Percentiles rank a stretch among this genome's conserved stretches.
phyloP scores from a whole-genome alignment of 2,113 vertebrate species.

The Parotia lawesii region DNA sequence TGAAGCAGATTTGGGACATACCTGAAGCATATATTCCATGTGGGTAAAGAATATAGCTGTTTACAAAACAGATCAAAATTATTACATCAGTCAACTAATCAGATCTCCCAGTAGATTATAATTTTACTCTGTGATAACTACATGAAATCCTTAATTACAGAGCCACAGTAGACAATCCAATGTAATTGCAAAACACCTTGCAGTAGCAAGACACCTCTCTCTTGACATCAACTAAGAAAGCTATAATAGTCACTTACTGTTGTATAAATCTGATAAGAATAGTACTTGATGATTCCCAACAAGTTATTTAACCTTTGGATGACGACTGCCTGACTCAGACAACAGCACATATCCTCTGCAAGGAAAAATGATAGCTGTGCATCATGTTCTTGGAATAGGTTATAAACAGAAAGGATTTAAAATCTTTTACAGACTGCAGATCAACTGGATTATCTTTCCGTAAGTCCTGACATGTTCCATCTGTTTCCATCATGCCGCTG shows the following conservation, averaged over 20 bases:
- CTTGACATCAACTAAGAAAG: neutral
- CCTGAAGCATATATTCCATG: neutral
- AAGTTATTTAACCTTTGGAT: neutral
- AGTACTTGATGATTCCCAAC: neutral
- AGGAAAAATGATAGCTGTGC: neutral
- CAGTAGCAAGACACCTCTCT: neutral
- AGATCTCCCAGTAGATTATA: neutral
- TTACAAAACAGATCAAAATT: neutral
- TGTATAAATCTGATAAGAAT: neutral
- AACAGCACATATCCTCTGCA: neutral
- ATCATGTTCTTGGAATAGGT: neutral
- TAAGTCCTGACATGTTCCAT: neutral
- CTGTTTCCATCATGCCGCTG: neutral
- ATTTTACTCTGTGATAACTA: neutral
- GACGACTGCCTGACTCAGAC: neutral
- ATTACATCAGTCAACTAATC: neutral
- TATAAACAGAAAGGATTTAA: neutral
- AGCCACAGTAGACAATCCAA: neutral
- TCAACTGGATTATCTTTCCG: neutral
- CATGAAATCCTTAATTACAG: neutral
- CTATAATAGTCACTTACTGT: neutral
- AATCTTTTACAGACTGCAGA: neutral
- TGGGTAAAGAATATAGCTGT: neutral
- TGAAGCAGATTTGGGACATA: neutral
- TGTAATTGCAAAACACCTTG: neutral